phyloP scores from a whole-genome alignment of 2,113 vertebrate species.

The Sebastes fasciatus region DNA sequence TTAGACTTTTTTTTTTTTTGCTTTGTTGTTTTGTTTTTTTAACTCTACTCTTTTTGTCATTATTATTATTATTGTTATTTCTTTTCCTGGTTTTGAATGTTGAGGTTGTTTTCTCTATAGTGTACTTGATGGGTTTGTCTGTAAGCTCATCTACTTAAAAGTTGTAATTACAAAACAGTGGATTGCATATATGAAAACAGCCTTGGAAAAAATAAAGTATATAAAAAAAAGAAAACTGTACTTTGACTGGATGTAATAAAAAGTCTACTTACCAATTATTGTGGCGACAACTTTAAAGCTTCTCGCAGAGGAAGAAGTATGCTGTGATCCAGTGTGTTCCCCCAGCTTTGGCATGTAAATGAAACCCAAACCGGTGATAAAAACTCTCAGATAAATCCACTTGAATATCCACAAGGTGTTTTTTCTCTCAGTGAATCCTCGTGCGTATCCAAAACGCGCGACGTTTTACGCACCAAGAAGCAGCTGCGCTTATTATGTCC shows the following conservation, averaged over 20 bases:
- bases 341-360: conserved; percentile 83
- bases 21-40: too few species aligned
- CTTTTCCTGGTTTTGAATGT: too few species aligned
- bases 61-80: too few species aligned
- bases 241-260: too few species aligned
- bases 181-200: too few species aligned
- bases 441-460: conserved; percentile 17
- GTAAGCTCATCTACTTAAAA: too few species aligned
- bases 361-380: conserved; percentile 16
- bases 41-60: too few species aligned
- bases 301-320: conserved; percentile 60
- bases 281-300: conserved; percentile 83
- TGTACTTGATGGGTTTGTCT: too few species aligned
- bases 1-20: too few species aligned
- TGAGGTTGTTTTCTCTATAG: too few species aligned
- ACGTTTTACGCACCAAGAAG: conserved; percentile 23
- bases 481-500: conserved; percentile 22
- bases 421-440: neutral
- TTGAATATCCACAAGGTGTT: conserved; percentile 58
- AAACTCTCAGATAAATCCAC: conserved; percentile 56
- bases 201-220: neutral
- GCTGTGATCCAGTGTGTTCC: conserved; percentile 66
- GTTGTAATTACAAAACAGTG: too few species aligned
- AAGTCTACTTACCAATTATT: conserved; percentile 82
- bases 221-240: neutral